phyloP scores from a whole-genome alignment of 2,888 invertebrate species.

The Cheilosia urbana region DNA sequence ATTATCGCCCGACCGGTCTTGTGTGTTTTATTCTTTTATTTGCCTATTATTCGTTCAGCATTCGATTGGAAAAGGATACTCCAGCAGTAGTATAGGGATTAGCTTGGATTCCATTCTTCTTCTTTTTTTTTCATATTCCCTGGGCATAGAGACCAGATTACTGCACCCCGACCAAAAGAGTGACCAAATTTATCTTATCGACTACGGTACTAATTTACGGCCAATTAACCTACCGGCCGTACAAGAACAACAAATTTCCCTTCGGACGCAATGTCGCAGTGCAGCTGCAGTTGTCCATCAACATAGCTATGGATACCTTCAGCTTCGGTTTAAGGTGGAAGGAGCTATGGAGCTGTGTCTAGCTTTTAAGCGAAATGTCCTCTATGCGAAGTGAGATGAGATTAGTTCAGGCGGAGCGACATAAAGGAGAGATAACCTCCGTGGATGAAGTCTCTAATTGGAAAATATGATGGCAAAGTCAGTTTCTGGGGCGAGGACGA shows the following conservation, averaged over 20 bases:
- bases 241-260: conserved; percentile 74
- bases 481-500: conserved; percentile 38
- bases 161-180: conserved; percentile 58
- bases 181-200: conserved; percentile 75
- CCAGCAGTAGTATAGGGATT: conserved; percentile 56
- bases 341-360: conserved; percentile 9
- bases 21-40: conserved; percentile 59
- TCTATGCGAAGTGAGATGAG: conserved; percentile 71
- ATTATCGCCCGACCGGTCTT: background rate
- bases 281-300: conserved; percentile 62
- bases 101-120: conserved; percentile 36
- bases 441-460: conserved; percentile 67
- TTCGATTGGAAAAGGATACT: conserved; percentile 69
- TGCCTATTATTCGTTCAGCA: conserved; percentile 61
- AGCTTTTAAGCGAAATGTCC: conserved; percentile 71
- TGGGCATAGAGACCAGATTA: conserved; percentile 39
- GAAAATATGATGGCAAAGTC: conserved; percentile 71
- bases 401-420: conserved; percentile 55
- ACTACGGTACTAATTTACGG: conserved; percentile 74
- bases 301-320: conserved; percentile 37
- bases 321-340: background rate
- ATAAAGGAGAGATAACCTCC: conserved; percentile 53
- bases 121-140: conserved; percentile 10
- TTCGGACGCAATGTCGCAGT: conserved; percentile 71
- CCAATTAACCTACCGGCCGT: conserved; percentile 74